Percentiles rank a stretch among this genome's conserved stretches.
Conservation (phyloP, 2,113 vertebrate genomes). For the Odocoileus hemionus region DNA sequence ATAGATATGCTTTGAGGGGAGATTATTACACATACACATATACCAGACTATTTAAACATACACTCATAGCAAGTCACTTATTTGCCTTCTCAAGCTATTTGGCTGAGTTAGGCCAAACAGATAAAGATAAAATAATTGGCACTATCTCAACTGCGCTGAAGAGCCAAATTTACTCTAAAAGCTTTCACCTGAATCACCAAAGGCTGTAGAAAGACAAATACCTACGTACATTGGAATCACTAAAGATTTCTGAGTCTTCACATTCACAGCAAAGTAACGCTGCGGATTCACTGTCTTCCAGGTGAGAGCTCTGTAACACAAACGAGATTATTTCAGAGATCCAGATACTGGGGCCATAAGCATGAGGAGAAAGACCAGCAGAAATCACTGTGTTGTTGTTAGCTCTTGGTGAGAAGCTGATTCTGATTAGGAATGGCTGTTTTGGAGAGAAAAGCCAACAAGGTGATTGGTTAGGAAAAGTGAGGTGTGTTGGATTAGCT, state of each 20-base stretch:
- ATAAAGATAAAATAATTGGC: conserved; percentile 32
- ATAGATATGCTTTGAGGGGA: not conserved
- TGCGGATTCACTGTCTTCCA: conserved; percentile 77
- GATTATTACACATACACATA: not conserved
- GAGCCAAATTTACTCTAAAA: not conserved
- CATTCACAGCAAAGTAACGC: conserved; percentile 72
- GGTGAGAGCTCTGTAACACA: conserved; percentile 74
- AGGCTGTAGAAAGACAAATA: conserved; percentile 64
- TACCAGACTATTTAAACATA: not conserved
- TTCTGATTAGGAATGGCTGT: conserved; percentile 38
- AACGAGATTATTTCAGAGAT: conserved; percentile 69
- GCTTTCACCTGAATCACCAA: conserved; percentile 29
- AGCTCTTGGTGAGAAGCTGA: conserved; percentile 47
- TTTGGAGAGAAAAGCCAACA: conserved; percentile 28
- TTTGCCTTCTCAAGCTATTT: conserved; percentile 26
- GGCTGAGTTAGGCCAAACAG: not conserved
- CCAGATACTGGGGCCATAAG: not conserved
- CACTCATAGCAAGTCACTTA: not conserved
- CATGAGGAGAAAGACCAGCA: conserved; percentile 42
- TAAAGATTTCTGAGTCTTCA: conserved; percentile 77
- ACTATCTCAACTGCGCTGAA: not conserved
- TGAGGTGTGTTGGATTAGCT: conserved; percentile 2
- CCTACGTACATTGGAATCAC: conserved; percentile 74
- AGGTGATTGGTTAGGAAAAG: not conserved
- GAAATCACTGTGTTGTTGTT: conserved; percentile 49